Evolutionary conservation across 2,797 vertebrate species (phyloP).

Genomic region (Erithacus rubecula): DNA sequence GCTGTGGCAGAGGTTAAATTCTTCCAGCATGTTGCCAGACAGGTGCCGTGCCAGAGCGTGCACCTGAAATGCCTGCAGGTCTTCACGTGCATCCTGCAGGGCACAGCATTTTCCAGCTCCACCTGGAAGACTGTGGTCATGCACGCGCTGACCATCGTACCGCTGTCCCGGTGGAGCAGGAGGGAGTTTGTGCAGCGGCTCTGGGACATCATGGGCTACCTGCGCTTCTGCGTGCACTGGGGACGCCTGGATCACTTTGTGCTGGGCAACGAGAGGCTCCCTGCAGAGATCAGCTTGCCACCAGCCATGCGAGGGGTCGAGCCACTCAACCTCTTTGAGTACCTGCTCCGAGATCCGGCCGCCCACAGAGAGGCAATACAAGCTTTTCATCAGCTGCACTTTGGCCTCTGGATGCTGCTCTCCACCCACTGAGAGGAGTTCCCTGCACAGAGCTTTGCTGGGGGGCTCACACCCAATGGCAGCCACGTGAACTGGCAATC

Average conservation of each 20-base stretch:
- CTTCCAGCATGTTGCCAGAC: neutral
- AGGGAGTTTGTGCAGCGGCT: neutral
- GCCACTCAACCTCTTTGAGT: neutral
- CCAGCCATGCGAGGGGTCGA: fast-evolving
- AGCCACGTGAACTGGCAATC: neutral
- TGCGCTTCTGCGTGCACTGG: neutral
- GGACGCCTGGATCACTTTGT: neutral
- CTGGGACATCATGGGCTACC: neutral
- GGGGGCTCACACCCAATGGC: neutral
- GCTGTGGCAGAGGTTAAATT: neutral
- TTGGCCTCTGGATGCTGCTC: neutral
- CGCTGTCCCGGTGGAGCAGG: neutral
- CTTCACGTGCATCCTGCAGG: neutral
- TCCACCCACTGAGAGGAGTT: neutral
- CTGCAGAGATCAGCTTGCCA: neutral
- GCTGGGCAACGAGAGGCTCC: neutral
- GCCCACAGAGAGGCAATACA: neutral
- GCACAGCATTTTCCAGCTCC: neutral
- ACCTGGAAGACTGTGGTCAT: neutral
- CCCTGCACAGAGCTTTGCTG: neutral
- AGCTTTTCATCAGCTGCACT: neutral
- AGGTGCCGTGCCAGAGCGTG: neutral
- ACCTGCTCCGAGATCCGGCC: neutral
- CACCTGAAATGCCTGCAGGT: neutral
- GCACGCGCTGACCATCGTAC: neutral